A percentile compares a stretch with the other conserved stretches of the same genome.
Evolutionary conservation across 2,888 invertebrate genomes (phyloP).

Genomic region (Chymomyza procnemis): DNA sequence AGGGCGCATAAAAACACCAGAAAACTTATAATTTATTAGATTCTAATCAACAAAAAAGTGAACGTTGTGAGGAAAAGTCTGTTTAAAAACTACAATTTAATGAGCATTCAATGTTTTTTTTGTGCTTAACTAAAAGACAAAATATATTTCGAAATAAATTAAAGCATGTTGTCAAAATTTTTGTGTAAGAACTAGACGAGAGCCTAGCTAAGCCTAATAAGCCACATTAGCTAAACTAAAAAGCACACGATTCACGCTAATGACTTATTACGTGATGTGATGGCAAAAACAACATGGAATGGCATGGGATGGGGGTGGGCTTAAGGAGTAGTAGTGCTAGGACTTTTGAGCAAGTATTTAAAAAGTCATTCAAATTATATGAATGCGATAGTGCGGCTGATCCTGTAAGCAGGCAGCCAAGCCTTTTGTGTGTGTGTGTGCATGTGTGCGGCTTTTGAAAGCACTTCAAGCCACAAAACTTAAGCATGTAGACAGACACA

Average conservation of each 20-base stretch:
- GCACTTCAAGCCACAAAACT: conserved; percentile 40
- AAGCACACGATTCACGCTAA: conserved; percentile 49
- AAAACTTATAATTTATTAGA: too few species aligned
- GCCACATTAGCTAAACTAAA: conserved; percentile 63
- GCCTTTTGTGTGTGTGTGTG: too few species aligned
- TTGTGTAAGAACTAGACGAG: too few species aligned
- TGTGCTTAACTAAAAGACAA: not conserved
- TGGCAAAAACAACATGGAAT: conserved; percentile 1
- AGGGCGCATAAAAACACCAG: too few species aligned
- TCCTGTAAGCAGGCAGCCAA: not conserved
- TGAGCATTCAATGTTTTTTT: too few species aligned
- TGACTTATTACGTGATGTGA: conserved; percentile 68
- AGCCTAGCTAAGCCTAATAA: conserved; percentile 63
- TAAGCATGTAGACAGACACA: conserved; percentile 3
- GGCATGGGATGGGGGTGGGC: not conserved
- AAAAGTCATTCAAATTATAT: conserved; percentile 76
- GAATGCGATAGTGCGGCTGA: conserved; percentile 49
- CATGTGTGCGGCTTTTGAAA: conserved; percentile 43
- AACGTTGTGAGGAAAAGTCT: too few species aligned
- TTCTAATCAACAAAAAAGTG: too few species aligned
- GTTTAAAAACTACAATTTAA: too few species aligned
- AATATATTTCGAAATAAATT: not conserved
- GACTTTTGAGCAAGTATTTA: conserved; percentile 67
- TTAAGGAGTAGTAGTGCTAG: not conserved
- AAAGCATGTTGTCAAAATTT: not conserved